These are phyloP conservation scores for Amazona guildingii DNA, from an alignment of 2,113 vertebrate species.

Conservation along the genomic window DNA sequence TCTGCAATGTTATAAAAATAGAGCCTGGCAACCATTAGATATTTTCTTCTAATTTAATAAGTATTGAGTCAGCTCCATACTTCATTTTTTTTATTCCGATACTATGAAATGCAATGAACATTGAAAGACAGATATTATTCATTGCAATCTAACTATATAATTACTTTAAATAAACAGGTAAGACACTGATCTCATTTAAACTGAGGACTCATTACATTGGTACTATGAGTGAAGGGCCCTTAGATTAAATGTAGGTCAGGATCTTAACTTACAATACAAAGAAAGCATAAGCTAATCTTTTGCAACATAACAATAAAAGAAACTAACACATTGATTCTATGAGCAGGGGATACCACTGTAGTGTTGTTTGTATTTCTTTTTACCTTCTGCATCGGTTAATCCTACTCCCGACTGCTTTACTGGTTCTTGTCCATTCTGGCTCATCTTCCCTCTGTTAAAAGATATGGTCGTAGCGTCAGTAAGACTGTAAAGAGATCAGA, in stretches of 20 bases:
- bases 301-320: neutral
- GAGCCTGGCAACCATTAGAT: neutral
- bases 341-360: neutral
- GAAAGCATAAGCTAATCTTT: neutral
- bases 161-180: neutral
- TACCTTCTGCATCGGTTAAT: constrained; percentile 88
- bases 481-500: neutral
- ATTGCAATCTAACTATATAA: neutral
- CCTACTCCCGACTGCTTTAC: constrained; percentile 79
- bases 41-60: neutral
- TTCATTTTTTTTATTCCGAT: neutral
- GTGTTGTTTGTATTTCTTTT: constrained; percentile 49
- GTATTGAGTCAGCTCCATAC: neutral
- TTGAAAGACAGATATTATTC: neutral
- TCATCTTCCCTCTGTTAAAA: constrained; percentile 86
- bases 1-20: neutral
- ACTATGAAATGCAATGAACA: neutral
- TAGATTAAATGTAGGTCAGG: neutral
- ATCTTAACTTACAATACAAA: neutral
- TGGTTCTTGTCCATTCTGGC: constrained; percentile 85
- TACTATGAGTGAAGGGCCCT: neutral
- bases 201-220: neutral
- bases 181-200: neutral
- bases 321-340: neutral
- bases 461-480: neutral